Percentiles rank a stretch among this genome's conserved stretches.
phyloP scores from a whole-genome alignment of 2,113 vertebrate species.

The Dipodomys stephensi region DNA sequence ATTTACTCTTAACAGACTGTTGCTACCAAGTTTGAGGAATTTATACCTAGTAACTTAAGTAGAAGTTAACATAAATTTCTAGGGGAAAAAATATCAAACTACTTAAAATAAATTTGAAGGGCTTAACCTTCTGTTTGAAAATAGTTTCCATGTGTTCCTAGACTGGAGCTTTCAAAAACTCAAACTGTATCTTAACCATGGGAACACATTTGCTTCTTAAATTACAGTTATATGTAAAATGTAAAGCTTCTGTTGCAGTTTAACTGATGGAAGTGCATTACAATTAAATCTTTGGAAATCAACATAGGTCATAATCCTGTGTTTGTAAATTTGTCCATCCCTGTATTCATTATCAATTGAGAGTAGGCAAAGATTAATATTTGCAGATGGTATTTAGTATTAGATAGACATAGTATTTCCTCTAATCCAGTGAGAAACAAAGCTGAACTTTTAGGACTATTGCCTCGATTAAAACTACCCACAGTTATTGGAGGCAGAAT shows the following conservation, averaged over 20 bases:
- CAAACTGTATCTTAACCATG: background rate
- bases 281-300: background rate
- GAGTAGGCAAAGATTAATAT: background rate
- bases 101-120: background rate
- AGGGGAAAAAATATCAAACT: background rate
- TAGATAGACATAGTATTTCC: background rate
- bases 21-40: background rate
- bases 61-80: background rate
- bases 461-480: background rate
- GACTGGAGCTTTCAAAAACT: background rate
- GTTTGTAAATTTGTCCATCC: background rate
- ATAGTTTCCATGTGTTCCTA: background rate
- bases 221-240: background rate
- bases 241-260: background rate
- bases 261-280: background rate
- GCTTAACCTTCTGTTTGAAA: background rate
- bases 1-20: background rate
- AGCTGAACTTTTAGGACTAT: background rate
- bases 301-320: background rate
- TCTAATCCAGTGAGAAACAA: background rate
- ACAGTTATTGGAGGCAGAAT: accelerated
- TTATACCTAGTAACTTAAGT: background rate
- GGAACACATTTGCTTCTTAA: background rate
- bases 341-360: background rate
- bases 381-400: background rate